Conservation (phyloP, 2,888 invertebrate species). For the Sarcophaga variegata region DNA sequence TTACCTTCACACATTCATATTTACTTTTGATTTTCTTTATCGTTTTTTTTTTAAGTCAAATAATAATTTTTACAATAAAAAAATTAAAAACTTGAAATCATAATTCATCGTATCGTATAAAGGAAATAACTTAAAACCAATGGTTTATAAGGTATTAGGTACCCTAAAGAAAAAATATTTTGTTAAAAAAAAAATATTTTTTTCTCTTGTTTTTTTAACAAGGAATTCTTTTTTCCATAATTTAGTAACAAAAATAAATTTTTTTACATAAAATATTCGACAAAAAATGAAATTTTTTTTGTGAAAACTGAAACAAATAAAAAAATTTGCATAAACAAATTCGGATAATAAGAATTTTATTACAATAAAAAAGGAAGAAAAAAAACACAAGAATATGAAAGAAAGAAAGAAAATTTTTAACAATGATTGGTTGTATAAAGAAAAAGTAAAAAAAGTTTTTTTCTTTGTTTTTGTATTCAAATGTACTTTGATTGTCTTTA, state of each 20-base stretch:
- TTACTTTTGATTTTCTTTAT: conserved; percentile 1
- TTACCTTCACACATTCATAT: conserved; percentile 67
- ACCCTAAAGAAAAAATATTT: conserved; percentile 4
- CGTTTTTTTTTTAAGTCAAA: background rate
- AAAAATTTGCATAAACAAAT: conserved; percentile 36
- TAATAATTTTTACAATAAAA: conserved; percentile 12
- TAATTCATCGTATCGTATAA: too few species aligned
- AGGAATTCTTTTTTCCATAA: too few species aligned
- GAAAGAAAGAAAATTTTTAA: background rate
- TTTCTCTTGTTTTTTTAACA: conserved; percentile 18
- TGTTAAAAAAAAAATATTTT: background rate
- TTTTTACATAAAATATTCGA: conserved; percentile 13
- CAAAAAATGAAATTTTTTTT: background rate
- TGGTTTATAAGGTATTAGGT: background rate
- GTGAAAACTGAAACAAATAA: conserved; percentile 1
- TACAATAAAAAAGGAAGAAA: background rate
- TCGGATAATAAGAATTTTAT: conserved; percentile 16
- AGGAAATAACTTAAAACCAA: conserved; percentile 20
- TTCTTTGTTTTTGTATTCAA: background rate
- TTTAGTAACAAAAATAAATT: conserved; percentile 2
- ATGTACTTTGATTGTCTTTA: conserved; percentile 42
- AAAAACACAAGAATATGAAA: background rate
- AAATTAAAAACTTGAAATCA: too few species aligned
- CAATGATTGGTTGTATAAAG: background rate
- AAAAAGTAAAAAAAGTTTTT: conserved; percentile 27